phyloP scores from a whole-genome alignment of 1,140 invertebrate species.

The Bombus pyrosoma region DNA sequence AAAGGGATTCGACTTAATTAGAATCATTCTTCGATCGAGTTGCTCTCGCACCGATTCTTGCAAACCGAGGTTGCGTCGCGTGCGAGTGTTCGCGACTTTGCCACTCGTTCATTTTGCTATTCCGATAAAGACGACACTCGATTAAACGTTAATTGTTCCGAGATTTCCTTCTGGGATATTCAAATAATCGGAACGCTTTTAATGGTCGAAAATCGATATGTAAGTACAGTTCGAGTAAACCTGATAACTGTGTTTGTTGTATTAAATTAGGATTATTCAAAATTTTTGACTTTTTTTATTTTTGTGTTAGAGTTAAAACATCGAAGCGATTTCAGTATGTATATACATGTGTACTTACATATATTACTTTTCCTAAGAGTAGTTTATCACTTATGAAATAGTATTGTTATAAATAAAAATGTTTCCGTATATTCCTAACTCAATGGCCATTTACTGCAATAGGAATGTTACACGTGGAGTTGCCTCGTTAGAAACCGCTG shows the following conservation, averaged over 20 bases:
- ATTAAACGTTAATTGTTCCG: constrained; percentile 34
- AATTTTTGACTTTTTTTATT: background rate
- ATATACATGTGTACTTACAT: too few relatives aligned
- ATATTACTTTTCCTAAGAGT: too few relatives aligned
- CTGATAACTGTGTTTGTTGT: background rate
- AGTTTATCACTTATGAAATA: too few relatives aligned
- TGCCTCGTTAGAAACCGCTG: too few relatives aligned
- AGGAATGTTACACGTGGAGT: background rate
- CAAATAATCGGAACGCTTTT: background rate
- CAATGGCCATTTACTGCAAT: too few relatives aligned
- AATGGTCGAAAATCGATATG: background rate
- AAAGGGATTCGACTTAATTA: constrained; percentile 50
- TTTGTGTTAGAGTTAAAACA: too few relatives aligned
- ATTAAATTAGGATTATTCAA: too few relatives aligned
- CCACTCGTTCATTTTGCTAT: background rate
- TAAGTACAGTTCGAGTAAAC: background rate
- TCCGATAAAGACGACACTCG: constrained; percentile 20
- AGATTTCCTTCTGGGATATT: constrained; percentile 8
- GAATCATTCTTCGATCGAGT: constrained; percentile 2
- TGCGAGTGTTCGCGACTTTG: background rate
- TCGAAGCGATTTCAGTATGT: too few relatives aligned
- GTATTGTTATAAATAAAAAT: background rate
- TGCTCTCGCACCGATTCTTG: background rate
- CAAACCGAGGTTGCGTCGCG: background rate
- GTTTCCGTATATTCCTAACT: background rate